A percentile compares a stretch with the other conserved stretches of the same genome.
phyloP scores from a whole-genome alignment of 2,113 vertebrate genomes.

The Archocentrus centrarchus region DNA sequence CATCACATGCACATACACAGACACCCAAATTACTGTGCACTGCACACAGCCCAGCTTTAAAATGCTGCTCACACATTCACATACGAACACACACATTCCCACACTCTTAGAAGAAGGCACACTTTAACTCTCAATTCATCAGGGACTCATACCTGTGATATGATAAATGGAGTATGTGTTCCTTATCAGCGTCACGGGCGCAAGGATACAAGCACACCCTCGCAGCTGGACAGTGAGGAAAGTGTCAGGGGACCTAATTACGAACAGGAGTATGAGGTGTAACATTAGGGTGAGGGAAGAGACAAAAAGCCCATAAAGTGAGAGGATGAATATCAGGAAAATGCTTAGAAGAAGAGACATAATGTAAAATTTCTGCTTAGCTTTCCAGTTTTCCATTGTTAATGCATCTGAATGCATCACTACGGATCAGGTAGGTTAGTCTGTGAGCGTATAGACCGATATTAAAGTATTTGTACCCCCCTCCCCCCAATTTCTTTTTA shows the following conservation, averaged over 20 bases:
- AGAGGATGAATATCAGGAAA: constrained; percentile 36
- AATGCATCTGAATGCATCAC: not conserved
- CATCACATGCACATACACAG: constrained; percentile 22
- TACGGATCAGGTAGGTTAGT: not conserved
- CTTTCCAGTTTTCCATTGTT: not conserved
- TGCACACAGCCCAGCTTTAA: not conserved
- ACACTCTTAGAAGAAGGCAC: constrained; percentile 9
- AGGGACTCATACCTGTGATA: constrained; percentile 46
- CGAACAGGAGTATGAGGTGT: constrained; percentile 29
- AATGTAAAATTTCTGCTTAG: constrained; percentile 19
- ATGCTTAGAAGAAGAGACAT: not conserved
- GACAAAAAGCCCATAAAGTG: constrained; percentile 33
- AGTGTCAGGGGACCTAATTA: constrained; percentile 73
- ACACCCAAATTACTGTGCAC: not conserved
- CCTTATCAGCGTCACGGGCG: constrained; percentile 38
- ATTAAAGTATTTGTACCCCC: not conserved
- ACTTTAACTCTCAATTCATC: constrained; percentile 43
- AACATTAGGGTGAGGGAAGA: constrained; percentile 43
- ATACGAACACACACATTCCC: not conserved
- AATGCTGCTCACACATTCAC: not conserved
- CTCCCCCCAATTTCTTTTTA: not conserved
- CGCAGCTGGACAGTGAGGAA: constrained; percentile 59
- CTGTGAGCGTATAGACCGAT: not conserved
- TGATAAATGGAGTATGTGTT: constrained; percentile 55
- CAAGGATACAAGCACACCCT: constrained; percentile 38